Evolutionary conservation across 2,888 invertebrate species (phyloP), one percentile per base, ranked within the genome.

Genomic region (Hirtodrosophila alboralis): DNA sequence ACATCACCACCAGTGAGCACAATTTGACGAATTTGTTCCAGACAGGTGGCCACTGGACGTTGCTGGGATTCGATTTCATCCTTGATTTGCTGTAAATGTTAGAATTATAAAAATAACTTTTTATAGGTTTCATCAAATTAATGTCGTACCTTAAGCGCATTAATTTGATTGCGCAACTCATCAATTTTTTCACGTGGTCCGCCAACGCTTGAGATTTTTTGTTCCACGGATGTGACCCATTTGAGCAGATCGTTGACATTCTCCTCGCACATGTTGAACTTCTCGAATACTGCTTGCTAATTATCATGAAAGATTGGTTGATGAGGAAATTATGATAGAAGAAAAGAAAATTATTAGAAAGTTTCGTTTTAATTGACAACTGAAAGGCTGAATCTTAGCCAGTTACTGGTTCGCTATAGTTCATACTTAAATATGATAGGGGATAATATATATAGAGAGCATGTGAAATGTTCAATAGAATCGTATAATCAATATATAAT

Each of bases 261-360:
- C 90, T 97, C 96, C 90, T 96, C 96, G 91, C 97, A 97, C 84
- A 96, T 92, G 89, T 95, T 95, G 93, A 97, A 97, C 91, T 97
- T 97, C 91, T 97, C 97, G 91, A 97, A 96, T 81, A 97, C 96
- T 88, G 97, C 97, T 96, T 97, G 96, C 97, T 97, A n/a, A 93
- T 75, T 51, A 30, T 33, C 12, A 30, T 56, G 40, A 43, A 49
- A 58, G 5, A 52, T 26, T 48, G 36, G 33, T 43, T 37, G 18
- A 28, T 34, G 37, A 53, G 43, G 28, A 66, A 13, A 33, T 45
- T 31, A 36, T 45, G 37, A n/a, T 44, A 31, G 49, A 18, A 48
- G 4, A 56, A 58, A 8, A 34, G n/a, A 44, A 31, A 30, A 60
- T 76, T 73, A 76, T 64, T 33, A 67, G 9, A 23, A 23, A 23